Evolutionary conservation across 2,113 vertebrate genomes (phyloP).

Genomic region (Hyperopisus bebe): DNA sequence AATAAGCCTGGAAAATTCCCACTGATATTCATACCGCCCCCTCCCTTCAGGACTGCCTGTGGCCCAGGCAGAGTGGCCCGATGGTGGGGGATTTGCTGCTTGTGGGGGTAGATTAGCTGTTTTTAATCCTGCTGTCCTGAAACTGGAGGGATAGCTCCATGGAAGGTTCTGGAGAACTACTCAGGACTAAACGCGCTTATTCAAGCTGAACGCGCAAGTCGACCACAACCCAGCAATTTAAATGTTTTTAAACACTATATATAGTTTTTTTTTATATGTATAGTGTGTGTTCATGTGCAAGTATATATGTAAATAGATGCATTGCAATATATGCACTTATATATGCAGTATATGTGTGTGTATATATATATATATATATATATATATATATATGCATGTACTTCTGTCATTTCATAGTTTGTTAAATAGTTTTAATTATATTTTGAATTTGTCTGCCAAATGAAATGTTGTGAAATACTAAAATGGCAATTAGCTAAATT

Average conservation of each 20-base stretch:
- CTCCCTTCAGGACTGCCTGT: neutral
- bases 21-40: neutral
- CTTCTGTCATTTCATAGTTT: neutral
- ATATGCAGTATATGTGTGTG: neutral
- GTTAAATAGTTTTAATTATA: neutral
- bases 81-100: neutral
- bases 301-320: neutral
- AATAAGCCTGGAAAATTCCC: neutral
- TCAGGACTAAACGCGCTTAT: neutral
- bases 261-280: neutral
- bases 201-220: neutral
- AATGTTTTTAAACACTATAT: neutral
- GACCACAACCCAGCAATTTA: neutral
- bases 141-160: neutral
- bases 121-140: neutral
- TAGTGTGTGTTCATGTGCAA: neutral
- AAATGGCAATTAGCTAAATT: conserved; percentile 3
- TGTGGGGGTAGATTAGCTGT: neutral
- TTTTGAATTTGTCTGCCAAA: neutral
- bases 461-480: neutral
- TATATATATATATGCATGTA: neutral
- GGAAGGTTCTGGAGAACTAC: neutral
- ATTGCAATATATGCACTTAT: neutral
- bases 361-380: neutral
- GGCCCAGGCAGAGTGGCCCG: neutral